Conservation (phyloP, 2,888 invertebrate genomes). For the Antitype chi region DNA sequence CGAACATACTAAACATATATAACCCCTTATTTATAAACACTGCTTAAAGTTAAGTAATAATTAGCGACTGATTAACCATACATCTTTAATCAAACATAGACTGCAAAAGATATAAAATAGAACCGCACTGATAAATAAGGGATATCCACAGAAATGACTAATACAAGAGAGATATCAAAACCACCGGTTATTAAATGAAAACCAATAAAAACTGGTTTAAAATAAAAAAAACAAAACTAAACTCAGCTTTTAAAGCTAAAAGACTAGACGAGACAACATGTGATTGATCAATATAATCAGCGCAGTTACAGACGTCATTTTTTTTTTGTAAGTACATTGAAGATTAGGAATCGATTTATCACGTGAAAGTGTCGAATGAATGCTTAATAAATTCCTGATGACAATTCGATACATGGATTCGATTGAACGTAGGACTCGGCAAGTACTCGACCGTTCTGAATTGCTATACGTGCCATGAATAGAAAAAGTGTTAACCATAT, state of each 20-base stretch:
- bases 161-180: not conserved
- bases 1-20: not conserved
- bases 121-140: not conserved
- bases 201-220: not conserved
- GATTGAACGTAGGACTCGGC: conserved; percentile 40
- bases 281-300: not conserved
- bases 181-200: not conserved
- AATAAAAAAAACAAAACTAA: not conserved
- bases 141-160: not conserved
- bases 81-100: no score
- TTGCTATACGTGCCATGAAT: conserved; percentile 70
- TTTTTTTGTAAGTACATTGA: conserved; percentile 4
- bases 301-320: not conserved
- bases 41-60: no score
- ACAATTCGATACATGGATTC: conserved; percentile 73
- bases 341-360: conserved; percentile 43
- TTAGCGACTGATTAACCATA: no score
- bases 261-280: not conserved
- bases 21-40: no score
- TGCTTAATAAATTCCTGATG: conserved; percentile 62
- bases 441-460: conserved; percentile 52
- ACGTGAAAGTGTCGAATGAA: conserved; percentile 58
- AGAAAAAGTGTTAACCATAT: conserved; percentile 66
- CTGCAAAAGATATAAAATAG: not conserved
- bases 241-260: conserved; percentile 9